Evolutionary conservation across 2,797 vertebrate genomes (phyloP), one percentile per base, ranked within the genome.

Genomic region (Onychomys torridus): DNA sequence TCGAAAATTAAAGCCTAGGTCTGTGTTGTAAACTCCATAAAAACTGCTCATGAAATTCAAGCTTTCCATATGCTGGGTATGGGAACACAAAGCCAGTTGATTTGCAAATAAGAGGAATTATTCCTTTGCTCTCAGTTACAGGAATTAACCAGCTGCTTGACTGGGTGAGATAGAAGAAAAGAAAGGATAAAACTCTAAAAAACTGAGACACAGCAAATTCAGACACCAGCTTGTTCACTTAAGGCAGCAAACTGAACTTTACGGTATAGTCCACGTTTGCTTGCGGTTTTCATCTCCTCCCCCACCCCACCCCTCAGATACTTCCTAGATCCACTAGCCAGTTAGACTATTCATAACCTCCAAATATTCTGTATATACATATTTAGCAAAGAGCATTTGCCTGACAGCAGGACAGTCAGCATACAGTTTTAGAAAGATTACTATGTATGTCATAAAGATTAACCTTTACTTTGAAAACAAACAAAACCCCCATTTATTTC

Each of bases 311-410:
- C 97, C 97, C 98, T 98, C 97, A 95, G 88, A 98, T 97, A 97
- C 93, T 91, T 9, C 96, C 98, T 98, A 98, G 98, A 96, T 97
- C 97, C 98, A 98, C 98, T 98, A 98, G 97, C 96, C 99, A 37
- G 52, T 69, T 99, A 99, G 98, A 97, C 98, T 98, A 99, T 98
- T 99, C 98, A 99, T 99, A 98, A 98, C 98, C 98, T 99, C 98
- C 98, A 99, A 99, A 99, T 99, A 99, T 98, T 99, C 98, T 99
- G 98, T 99, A 99, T 99, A 99, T 99, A 99, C 97, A 98, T 98
- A 98, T 98, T 98, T 98, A 98, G 98, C 97, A 98, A 98, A 98
- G 98, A 98, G 98, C 98, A 98, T 98, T 98, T 49, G 76, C 96
- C 98, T 98, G 98, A 98, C 98, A 98, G 98, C 98, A 98, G 98